phyloP scores from a whole-genome alignment of 2,888 invertebrate species.

The Ornithoptera alexandrae region DNA sequence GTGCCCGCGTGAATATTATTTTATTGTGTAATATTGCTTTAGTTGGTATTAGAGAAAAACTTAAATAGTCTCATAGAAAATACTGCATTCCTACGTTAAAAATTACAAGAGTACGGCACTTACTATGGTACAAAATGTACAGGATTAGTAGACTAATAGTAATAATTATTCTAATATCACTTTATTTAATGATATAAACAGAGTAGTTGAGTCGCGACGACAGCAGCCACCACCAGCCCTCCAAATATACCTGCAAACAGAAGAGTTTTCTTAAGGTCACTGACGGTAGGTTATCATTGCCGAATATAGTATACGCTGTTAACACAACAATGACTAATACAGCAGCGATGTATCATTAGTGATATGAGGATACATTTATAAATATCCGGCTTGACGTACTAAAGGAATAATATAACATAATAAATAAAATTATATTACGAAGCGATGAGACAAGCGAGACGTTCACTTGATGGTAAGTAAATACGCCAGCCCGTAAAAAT shows the following conservation, averaged over 20 bases:
- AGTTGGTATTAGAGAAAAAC: conserved; percentile 60
- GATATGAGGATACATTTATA: too few relatives aligned
- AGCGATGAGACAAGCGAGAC: too few relatives aligned
- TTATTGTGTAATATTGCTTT: conserved; percentile 74
- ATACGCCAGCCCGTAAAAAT: too few relatives aligned
- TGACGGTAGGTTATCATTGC: too few relatives aligned
- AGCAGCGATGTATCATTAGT: too few relatives aligned
- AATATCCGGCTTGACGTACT: too few relatives aligned
- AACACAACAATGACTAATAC: too few relatives aligned
- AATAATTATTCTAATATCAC: conserved; percentile 75
- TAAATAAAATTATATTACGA: too few relatives aligned
- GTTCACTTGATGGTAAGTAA: too few relatives aligned
- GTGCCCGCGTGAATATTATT: conserved; percentile 71
- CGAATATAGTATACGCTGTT: too few relatives aligned
- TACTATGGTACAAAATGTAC: conserved; percentile 78
- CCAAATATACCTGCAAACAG: conserved; percentile 56
- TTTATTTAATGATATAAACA: conserved; percentile 73
- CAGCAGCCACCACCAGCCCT: conserved; percentile 55
- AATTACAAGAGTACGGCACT: conserved; percentile 76
- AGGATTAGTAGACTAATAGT: conserved; percentile 63
- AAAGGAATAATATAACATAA: too few relatives aligned
- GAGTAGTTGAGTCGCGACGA: conserved; percentile 56
- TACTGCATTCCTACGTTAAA: conserved; percentile 66
- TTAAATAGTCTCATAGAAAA: conserved; percentile 66
- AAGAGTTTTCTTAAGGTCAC: background rate